These are phyloP conservation scores for Geophilus truncorum DNA, from an alignment of 2,888 invertebrate genomes.

Conservation along the genomic window DNA sequence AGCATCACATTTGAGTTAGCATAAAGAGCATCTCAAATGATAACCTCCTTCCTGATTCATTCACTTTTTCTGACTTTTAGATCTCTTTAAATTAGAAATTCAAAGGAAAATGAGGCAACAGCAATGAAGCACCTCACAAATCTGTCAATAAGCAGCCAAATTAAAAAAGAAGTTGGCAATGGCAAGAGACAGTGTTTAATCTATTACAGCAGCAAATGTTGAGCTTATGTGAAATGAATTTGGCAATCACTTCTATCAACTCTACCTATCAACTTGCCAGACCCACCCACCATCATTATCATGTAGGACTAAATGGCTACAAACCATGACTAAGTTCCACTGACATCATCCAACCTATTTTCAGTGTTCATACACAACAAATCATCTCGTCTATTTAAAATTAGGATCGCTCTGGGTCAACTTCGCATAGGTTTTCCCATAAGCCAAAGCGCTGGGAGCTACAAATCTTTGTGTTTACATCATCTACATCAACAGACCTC, in stretches of 20 bases:
- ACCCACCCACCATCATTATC: too few relatives aligned
- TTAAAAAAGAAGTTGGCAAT: background rate
- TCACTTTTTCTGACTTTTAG: too few relatives aligned
- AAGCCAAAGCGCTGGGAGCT: too few relatives aligned
- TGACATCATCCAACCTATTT: conserved; percentile 18
- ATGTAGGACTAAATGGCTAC: background rate
- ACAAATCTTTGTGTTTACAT: too few relatives aligned
- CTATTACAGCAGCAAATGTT: background rate
- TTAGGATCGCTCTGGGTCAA: background rate
- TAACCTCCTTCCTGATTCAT: too few relatives aligned
- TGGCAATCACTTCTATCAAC: background rate
- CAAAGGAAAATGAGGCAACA: background rate
- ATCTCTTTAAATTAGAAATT: background rate
- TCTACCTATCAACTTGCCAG: too few relatives aligned
- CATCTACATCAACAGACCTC: too few relatives aligned
- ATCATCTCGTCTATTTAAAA: conserved; percentile 12
- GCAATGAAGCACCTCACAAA: background rate
- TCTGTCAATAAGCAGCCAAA: background rate
- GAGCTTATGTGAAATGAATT: background rate
- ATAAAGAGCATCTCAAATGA: too few relatives aligned
- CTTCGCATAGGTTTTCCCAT: too few relatives aligned
- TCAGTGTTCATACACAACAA: background rate
- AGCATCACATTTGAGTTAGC: too few relatives aligned
- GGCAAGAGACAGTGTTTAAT: background rate
- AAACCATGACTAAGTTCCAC: background rate